phyloP scores from a whole-genome alignment of 2,888 invertebrate species.

The Trileptium ribeirensis region DNA sequence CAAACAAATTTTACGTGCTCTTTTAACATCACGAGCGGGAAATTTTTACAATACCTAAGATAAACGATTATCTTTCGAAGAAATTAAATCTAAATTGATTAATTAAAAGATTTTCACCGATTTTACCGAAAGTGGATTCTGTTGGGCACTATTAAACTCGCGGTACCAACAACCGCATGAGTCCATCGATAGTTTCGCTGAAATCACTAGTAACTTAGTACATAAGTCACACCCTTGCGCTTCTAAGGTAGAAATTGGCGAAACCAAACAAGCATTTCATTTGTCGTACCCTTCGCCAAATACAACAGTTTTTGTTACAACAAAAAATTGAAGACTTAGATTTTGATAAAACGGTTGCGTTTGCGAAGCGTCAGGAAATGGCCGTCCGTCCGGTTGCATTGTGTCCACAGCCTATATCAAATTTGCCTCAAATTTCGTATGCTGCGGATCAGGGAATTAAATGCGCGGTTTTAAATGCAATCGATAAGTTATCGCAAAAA shows the following conservation, averaged over 20 bases:
- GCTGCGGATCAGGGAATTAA: no score
- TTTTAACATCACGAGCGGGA: neutral
- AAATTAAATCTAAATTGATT: neutral
- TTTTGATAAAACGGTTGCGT: neutral
- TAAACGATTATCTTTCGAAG: neutral
- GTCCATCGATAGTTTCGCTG: neutral
- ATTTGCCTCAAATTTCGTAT: no score
- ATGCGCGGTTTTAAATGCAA: no score
- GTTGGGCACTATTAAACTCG: neutral
- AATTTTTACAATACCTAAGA: neutral
- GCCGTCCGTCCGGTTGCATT: no score
- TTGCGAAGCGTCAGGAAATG: neutral
- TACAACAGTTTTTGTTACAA: neutral
- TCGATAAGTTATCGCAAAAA: no score
- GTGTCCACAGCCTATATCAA: no score
- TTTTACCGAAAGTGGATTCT: neutral
- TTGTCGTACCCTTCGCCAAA: no score
- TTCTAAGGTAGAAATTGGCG: neutral
- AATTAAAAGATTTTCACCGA: no score
- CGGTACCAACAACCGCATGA: neutral
- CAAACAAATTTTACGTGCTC: neutral
- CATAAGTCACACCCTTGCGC: neutral
- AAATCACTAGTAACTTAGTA: neutral
- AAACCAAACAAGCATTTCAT: no score
- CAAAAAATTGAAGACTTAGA: neutral